Base-by-base conservation (phyloP, 2,888 invertebrate species). In the Calameuta filiformis region DNA sequence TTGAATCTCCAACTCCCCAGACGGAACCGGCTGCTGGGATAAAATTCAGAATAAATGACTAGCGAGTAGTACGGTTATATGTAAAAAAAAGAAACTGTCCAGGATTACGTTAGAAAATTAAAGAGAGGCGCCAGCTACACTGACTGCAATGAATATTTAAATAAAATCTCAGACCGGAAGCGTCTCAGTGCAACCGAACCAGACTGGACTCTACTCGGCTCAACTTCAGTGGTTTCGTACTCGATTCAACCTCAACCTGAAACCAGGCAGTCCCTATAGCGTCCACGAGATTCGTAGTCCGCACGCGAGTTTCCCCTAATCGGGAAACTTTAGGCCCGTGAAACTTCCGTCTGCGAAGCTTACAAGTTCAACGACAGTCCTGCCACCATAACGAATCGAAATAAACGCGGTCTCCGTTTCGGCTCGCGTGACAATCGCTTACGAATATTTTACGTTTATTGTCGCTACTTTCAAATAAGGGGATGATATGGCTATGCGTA, bases 141-240 rank as follows among this genome's bases (percentile, higher is more conserved):
- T 81, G 31, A 31, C 31, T 31, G 1, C 80, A 85, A 87, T 88
- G 89, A 89, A 89, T 89, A 89, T 88, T 89, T 89, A 88, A 89
- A 86, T 84, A 77, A 87, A 89, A 87, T 85, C 86, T 84, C 86
- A 78, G 83, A 80, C 82, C 76, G 34, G 77, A 40, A 40, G 15
- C 40, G 23, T 40, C 23, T 40, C 1, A 2, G 1, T 56, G 56
- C 9, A 23, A 23, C 56, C 9, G 23, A 56, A 56, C 56, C 15
- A 56, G 56, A 23, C 56, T 56, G 9, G 56, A 56, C 56, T 23
- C 40, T 6, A 1, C 6, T 6, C 6, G 23, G 6, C 40, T 40
- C 4, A 40, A 0, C 23, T 56, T 9, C 9, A 23, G 23, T 23
- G 2, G 23, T 6, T 23, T 23, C 23, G 6, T 56, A 9, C 56